phyloP scores from a whole-genome alignment of 2,113 vertebrate genomes.

The Halcyon malimbica region DNA sequence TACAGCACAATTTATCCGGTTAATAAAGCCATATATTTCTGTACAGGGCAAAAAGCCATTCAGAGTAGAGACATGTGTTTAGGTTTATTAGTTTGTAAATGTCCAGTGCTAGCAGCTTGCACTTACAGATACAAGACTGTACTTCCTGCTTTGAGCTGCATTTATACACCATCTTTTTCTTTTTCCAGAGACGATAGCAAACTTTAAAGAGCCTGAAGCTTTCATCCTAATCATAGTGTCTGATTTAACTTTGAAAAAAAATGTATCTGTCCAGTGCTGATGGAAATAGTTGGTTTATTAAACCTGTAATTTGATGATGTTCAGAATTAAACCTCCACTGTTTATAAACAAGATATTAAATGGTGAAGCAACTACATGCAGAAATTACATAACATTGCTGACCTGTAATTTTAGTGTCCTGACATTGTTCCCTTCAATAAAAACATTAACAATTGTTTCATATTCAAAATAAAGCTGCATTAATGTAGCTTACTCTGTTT shows the following conservation, averaged over 20 bases:
- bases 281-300: not conserved
- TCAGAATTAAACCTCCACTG: not conserved
- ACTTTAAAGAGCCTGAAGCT: not conserved
- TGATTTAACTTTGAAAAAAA: not conserved
- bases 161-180: not conserved
- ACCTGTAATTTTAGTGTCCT: not conserved
- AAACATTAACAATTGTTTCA: not conserved
- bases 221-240: not conserved
- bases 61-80: fast-evolving
- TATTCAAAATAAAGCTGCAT: not conserved
- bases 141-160: not conserved
- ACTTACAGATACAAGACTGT: not conserved
- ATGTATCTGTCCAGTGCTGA: not conserved
- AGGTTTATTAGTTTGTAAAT: not conserved
- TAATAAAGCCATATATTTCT: not conserved
- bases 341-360: not conserved
- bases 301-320: not conserved
- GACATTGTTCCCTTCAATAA: not conserved
- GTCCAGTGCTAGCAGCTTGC: not conserved
- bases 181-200: not conserved
- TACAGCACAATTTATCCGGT: not conserved
- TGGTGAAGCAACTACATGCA: not conserved
- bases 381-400: not conserved
- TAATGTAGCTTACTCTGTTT: not conserved
- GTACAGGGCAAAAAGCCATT: not conserved